These are phyloP conservation scores for Lagenorhynchus albirostris DNA, from an alignment of 2,113 vertebrate genomes.

Conservation along the genomic window DNA sequence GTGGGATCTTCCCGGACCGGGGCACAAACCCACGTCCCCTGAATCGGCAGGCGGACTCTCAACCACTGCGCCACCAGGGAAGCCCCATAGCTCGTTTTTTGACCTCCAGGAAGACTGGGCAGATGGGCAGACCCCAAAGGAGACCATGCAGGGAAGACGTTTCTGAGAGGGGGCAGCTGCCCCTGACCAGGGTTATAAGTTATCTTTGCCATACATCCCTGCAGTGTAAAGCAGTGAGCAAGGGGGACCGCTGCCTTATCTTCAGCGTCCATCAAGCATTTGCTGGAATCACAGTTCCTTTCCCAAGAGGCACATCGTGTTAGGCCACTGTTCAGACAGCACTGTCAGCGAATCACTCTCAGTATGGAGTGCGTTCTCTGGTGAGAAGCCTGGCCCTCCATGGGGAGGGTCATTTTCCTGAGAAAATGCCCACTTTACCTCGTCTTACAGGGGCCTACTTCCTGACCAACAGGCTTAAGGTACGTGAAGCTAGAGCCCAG, in stretches of 20 bases:
- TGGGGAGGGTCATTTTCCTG: conserved; percentile 21
- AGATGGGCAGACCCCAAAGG: neutral
- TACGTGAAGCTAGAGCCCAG: neutral
- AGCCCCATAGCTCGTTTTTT: neutral
- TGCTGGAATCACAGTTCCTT: neutral
- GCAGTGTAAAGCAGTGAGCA: neutral
- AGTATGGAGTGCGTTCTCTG: neutral
- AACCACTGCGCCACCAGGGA: too few species aligned
- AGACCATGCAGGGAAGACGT: neutral
- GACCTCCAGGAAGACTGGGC: neutral
- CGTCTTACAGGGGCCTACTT: conserved; percentile 30
- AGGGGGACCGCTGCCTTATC: neutral
- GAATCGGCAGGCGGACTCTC: too few species aligned
- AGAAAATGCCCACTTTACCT: conserved; percentile 35
- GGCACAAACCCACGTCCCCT: too few species aligned
- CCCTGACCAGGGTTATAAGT: neutral
- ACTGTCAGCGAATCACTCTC: neutral
- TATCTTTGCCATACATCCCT: neutral
- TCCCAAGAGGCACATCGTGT: neutral
- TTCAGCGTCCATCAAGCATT: neutral
- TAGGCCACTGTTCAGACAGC: neutral
- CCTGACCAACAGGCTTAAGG: conserved; percentile 25
- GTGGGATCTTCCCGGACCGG: too few species aligned
- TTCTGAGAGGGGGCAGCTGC: neutral
- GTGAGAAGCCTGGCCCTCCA: neutral